These are phyloP conservation scores for Scalopus aquaticus DNA, from an alignment of 2,113 vertebrate genomes.

Conservation along the genomic window DNA sequence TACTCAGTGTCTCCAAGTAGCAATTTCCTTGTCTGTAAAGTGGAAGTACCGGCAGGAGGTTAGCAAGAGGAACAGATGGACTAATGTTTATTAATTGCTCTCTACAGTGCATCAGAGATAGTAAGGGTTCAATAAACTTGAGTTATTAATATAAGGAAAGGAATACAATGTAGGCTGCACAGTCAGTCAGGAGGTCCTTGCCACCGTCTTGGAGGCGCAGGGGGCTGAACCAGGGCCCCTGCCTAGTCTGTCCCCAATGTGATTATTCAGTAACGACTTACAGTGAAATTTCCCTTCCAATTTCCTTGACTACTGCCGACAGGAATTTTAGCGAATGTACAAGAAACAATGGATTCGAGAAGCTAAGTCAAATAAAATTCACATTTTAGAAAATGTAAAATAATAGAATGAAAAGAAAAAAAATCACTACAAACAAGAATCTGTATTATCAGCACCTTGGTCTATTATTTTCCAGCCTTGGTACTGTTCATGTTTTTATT, in stretches of 20 bases:
- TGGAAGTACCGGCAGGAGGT: not conserved
- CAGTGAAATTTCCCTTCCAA: too few relatives aligned
- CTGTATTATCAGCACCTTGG: not conserved
- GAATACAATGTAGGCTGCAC: not conserved
- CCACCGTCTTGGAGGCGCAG: not conserved
- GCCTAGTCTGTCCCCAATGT: too few relatives aligned
- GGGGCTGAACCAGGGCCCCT: not conserved
- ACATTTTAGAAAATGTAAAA: not conserved
- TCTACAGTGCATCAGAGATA: not conserved
- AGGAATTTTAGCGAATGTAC: conserved; percentile 1
- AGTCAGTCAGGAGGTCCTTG: not conserved
- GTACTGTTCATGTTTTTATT: not conserved
- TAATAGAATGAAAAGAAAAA: not conserved
- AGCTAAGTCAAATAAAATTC: not conserved
- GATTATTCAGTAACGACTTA: too few relatives aligned
- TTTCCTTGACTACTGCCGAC: not conserved
- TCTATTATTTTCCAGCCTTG: not conserved
- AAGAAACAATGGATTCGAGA: not conserved
- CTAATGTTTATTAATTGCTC: not conserved
- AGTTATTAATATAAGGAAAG: not conserved
- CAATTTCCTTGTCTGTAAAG: not conserved
- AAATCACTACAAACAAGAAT: not conserved
- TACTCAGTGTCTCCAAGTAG: not conserved
- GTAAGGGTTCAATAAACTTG: not conserved
- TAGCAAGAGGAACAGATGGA: not conserved